Percentiles rank a stretch among this genome's conserved stretches.
phyloP scores from a whole-genome alignment of 2,888 invertebrate genomes.

The Scelioninae gen. 1 region DNA sequence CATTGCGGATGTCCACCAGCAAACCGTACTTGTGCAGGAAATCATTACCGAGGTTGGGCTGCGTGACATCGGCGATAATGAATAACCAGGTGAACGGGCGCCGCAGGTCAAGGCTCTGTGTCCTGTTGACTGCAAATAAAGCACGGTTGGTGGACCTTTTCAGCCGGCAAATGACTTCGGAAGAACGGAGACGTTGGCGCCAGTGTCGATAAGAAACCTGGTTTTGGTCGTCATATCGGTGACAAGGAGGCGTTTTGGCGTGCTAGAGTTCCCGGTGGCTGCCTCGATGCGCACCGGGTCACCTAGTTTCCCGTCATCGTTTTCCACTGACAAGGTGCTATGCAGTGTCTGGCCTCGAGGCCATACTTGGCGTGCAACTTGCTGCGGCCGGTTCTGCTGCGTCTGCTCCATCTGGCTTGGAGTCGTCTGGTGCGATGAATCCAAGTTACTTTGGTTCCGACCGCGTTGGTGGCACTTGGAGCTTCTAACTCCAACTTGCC shows the following conservation, averaged over 20 bases:
- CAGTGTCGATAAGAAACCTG: conserved; percentile 31
- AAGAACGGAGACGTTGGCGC: conserved; percentile 32
- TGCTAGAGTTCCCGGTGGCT: not conserved
- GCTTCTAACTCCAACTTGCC: too few species aligned
- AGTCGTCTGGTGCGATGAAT: too few species aligned
- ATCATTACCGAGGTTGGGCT: conserved; percentile 79
- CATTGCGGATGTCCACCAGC: conserved; percentile 3
- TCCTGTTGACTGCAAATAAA: conserved; percentile 76
- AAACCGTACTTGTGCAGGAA: conserved; percentile 70
- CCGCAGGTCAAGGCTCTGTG: conserved; percentile 76
- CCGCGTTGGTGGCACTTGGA: too few species aligned
- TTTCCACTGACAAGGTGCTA: not conserved
- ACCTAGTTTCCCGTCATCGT: conserved; percentile 34
- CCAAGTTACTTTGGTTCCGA: too few species aligned
- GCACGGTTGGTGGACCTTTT: not conserved
- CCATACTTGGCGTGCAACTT: too few species aligned
- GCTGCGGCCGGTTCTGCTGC: too few species aligned
- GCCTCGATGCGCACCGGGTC: conserved; percentile 24
- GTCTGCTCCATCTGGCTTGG: too few species aligned
- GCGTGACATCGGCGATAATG: conserved; percentile 75
- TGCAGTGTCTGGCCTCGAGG: not conserved
- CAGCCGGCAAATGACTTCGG: not conserved
- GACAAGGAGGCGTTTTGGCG: not conserved
- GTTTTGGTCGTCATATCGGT: not conserved
- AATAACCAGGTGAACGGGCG: conserved; percentile 76